Base-by-base conservation (phyloP, 2,113 vertebrate genomes). In the Grallaria varia region DNA sequence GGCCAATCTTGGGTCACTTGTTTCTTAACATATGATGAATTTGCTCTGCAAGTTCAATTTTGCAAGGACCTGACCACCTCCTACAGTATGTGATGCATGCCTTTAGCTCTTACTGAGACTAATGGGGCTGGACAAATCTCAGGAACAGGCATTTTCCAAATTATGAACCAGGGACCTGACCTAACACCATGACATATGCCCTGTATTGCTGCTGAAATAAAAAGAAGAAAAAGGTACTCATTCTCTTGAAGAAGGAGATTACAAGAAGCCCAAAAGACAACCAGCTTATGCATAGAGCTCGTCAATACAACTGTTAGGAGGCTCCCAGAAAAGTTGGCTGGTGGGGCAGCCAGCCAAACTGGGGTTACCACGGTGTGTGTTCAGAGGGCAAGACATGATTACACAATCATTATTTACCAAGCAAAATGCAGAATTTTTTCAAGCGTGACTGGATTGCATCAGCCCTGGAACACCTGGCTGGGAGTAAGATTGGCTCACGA, bases 1-100 rank as follows among this genome's bases (percentile, higher is more conserved):
- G 87, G 44, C 71, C 68, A 78, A 91, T 88, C 86, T 90, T 79
- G 83, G 81, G 87, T 94, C 87, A 78, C 55, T 79, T 86, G 67
- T 94, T 92, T 74, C 93, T 93, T 72, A 97, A 91, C 27, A 27
- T 67, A 50, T 47, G 25, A 89, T 39, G 49, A 77, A 81, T 71
- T 84, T 81, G 39, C 92, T 81, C 83, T 10, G 28, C 20, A 72
- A 74, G 22, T 45, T 71, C 40, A 68, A 68, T 63, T 91, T 68
- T 72, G 18, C 53, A 62, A 79, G 52, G 60, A 83, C 12, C 10
- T 25, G 59, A 45, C 8, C 58, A 69, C 6, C 56, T 78, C 50
- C 21, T 53, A 19, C 37, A n/a, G 28, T 31, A 24, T 7, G 31
- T 40, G 35, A 39, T 82, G 14, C 39, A 35, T 60, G 30, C 37